Conservation (phyloP, 2,113 vertebrate species). For the Centropus unirufus region DNA sequence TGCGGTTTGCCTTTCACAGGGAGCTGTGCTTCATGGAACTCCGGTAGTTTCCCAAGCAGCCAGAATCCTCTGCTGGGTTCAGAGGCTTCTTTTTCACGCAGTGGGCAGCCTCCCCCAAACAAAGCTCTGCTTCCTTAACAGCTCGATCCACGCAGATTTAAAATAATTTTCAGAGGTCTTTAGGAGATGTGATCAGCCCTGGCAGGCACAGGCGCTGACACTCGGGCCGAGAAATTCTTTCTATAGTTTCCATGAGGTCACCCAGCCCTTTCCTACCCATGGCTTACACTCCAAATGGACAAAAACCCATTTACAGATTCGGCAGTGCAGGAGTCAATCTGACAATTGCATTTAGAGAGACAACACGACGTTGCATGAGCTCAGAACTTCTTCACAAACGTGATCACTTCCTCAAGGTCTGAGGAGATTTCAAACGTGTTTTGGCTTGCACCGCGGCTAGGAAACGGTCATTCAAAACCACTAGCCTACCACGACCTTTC, state of each 20-base stretch:
- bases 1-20: neutral
- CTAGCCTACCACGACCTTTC: neutral
- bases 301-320: neutral
- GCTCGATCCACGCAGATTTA: neutral
- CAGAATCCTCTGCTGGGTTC: neutral
- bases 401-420: neutral
- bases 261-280: neutral
- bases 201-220: neutral
- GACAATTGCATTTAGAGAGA: neutral
- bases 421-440: neutral
- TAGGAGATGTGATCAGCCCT: neutral
- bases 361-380: neutral
- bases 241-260: neutral
- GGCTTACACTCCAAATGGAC: neutral
- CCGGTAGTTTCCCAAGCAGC: neutral
- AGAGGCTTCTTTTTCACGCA: neutral
- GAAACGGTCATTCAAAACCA: neutral
- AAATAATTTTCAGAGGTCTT: neutral
- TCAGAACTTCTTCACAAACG: neutral
- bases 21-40: neutral
- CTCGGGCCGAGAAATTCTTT: neutral
- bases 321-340: neutral
- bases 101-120: no score
- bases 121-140: neutral
- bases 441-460: neutral